Percentiles rank a stretch among this genome's conserved stretches.
Evolutionary conservation across 2,797 vertebrate species (phyloP).

Genomic region (Chelonia mydas): DNA sequence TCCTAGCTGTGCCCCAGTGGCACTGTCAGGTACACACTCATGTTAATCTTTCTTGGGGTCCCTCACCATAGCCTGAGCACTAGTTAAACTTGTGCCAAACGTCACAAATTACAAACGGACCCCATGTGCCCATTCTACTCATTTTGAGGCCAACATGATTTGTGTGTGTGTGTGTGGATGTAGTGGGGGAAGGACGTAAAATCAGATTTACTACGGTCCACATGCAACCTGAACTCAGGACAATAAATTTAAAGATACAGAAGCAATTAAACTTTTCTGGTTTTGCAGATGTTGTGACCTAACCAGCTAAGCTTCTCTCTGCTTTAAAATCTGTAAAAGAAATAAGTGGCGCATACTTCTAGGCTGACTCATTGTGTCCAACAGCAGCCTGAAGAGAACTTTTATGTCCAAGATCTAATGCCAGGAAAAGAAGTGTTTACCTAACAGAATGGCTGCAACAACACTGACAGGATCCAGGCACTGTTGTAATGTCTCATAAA

Average conservation of each 20-base stretch:
- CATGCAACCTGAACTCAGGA: too few species aligned
- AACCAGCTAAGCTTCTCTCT: neutral
- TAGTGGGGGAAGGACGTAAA: too few species aligned
- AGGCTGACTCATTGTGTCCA: neutral
- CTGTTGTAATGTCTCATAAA: constrained; percentile 26
- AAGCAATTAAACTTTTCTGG: too few species aligned
- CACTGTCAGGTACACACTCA: neutral
- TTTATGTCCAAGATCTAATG: neutral
- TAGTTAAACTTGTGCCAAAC: neutral
- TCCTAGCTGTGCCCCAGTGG: fast-evolving
- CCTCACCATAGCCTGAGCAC: neutral
- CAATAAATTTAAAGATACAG: too few species aligned
- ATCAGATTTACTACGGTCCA: too few species aligned
- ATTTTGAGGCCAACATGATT: neutral
- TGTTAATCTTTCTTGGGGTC: neutral
- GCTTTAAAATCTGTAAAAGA: neutral
- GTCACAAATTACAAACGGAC: neutral
- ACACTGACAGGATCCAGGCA: neutral
- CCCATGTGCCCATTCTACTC: neutral
- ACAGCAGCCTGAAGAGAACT: constrained; percentile 27
- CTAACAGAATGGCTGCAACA: neutral
- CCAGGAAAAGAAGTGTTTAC: neutral
- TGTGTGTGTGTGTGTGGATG: fast-evolving
- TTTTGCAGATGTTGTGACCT: neutral
- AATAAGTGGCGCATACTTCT: constrained; percentile 23